phyloP scores from a whole-genome alignment of 2,797 vertebrate species.

The Helicolenus hilgendorfi region DNA sequence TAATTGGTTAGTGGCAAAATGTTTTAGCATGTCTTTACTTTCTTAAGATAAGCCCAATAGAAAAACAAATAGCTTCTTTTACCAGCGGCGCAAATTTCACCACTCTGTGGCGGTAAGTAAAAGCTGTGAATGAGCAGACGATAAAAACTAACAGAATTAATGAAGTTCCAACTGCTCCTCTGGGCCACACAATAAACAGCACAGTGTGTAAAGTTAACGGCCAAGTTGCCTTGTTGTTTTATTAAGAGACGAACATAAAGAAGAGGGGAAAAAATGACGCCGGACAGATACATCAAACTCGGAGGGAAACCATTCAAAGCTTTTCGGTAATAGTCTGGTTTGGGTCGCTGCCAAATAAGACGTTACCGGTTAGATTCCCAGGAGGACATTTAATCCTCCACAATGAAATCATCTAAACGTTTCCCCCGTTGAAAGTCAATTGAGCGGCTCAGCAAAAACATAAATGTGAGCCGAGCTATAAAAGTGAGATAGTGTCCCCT shows the following conservation, averaged over 20 bases:
- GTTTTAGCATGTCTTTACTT: conserved; percentile 58
- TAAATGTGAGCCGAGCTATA: conserved; percentile 60
- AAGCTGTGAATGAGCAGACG: conserved; percentile 64
- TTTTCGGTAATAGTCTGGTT: neutral
- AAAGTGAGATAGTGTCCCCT: conserved; percentile 59
- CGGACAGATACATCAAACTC: conserved; percentile 18
- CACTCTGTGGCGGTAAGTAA: conserved; percentile 59
- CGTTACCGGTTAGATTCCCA: conserved; percentile 45
- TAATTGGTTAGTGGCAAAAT: conserved; percentile 70
- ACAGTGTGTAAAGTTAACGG: conserved; percentile 58
- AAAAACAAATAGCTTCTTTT: conserved; percentile 75
- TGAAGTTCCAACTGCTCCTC: conserved; percentile 72
- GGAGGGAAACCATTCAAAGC: neutral
- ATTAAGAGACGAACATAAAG: conserved; percentile 48
- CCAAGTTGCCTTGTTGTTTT: conserved; percentile 37
- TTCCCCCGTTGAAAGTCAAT: conserved; percentile 58
- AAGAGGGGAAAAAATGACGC: neutral
- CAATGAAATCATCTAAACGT: conserved; percentile 57
- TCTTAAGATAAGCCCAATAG: conserved; percentile 64
- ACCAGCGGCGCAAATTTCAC: conserved; percentile 59
- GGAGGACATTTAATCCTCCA: conserved; percentile 49
- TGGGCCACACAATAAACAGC: conserved; percentile 62
- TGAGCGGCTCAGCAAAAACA: conserved; percentile 57
- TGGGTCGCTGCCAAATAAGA: conserved; percentile 51
- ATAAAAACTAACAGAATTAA: conserved; percentile 80